Conservation (phyloP, 2,888 invertebrate species). For the Omphaloscelis lunosa region DNA sequence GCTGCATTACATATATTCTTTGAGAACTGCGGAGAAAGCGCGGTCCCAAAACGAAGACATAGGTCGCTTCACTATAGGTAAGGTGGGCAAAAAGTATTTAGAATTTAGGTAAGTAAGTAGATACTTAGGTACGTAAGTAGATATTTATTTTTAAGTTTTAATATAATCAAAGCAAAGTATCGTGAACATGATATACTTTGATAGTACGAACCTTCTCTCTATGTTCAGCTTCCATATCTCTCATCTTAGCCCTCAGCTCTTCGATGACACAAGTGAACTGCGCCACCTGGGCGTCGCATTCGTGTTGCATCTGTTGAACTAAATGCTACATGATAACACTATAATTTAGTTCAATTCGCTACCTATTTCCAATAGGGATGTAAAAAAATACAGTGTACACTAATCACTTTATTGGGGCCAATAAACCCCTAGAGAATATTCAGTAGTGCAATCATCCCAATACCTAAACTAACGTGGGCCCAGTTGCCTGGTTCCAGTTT, state of each 20-base stretch:
- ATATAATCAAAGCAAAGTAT: neutral
- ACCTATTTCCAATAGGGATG: neutral
- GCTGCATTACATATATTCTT: neutral
- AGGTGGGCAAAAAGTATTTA: neutral
- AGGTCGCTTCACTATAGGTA: neutral
- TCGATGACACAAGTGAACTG: constrained; percentile 83
- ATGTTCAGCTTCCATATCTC: constrained; percentile 79
- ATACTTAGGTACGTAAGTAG: neutral
- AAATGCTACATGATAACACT: neutral
- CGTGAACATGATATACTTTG: neutral
- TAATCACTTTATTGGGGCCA: no score
- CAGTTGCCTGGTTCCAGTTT: no score
- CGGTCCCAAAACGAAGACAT: neutral
- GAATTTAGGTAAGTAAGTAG: neutral
- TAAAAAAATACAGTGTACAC: neutral
- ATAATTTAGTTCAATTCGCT: neutral
- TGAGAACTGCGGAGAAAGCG: neutral
- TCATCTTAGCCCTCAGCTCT: constrained; percentile 81
- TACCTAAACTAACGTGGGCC: no score
- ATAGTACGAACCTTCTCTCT: constrained; percentile 79
- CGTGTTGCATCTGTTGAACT: constrained; percentile 81
- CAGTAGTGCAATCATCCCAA: no score
- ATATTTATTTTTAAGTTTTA: neutral
- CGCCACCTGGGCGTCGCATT: constrained; percentile 84
- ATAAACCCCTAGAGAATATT: no score